Evolutionary conservation across 1,140 invertebrate species (phyloP), one percentile per base, ranked within the genome.

Genomic region (Panagrolaimus sp.): DNA sequence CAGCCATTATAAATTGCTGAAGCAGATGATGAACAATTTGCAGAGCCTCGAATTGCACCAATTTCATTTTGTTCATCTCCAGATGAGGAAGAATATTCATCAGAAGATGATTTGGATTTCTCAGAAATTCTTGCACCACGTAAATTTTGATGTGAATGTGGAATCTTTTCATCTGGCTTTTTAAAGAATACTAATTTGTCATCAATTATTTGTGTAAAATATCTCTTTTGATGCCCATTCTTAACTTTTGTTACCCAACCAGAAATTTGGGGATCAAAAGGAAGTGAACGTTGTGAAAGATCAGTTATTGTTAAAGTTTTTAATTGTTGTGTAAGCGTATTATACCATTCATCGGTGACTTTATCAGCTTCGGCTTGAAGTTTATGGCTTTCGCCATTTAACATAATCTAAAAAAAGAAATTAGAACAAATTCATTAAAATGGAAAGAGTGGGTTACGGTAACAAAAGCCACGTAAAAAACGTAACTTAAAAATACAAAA

Each of bases 141-240:
- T 28, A 78, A 44, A 43, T 64, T 69, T 5, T 79, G 32, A 44
- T 75, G 76, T 24, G 75, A 64, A 55, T 62, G 62, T 1, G 76
- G 76, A 17, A 78, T 52, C 68, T 76, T 78, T 44, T 79, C 78
- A 15, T 80, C 78, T 6, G 66, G 43, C 12, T 64, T 72, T 55
- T 75, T 77, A 73, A 77, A 79, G 66, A 79, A 80, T 67, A 79
- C 66, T 43, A 79, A 48, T 46, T 80, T 79, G 24, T 73, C 68
- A 17, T 65, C 68, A 6, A 79, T 71, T 14, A 79, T 48, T 24
- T 73, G 63, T 43, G 78, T 78, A 46, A 73, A 71, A 44, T 76
- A 71, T 64, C 68, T 68, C 65, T 75, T 74, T 26, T 76, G 76
- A 64, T 80, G 78, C 3, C 77, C 77, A 64, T 80, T 68, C 52